A percentile compares a stretch with the other conserved stretches of the same genome.
Conservation (phyloP, 2,888 invertebrate genomes). For the Eucriotettix oculatus region DNA sequence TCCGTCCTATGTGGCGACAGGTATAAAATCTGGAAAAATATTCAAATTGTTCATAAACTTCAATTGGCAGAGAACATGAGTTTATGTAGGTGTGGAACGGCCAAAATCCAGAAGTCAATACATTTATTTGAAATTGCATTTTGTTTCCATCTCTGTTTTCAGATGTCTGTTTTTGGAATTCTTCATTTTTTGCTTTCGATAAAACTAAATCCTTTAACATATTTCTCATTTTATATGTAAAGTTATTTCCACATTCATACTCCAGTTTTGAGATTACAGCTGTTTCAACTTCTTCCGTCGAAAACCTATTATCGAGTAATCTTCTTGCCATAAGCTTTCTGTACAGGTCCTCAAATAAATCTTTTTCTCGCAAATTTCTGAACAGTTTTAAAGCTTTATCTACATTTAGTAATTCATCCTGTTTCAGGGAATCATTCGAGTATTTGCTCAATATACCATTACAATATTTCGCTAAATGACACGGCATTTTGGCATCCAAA, state of each 20-base stretch:
- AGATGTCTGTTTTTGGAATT: neutral
- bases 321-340: neutral
- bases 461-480: neutral
- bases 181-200: neutral
- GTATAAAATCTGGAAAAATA: neutral
- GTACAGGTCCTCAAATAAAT: neutral
- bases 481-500: neutral
- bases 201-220: neutral
- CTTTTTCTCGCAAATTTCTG: neutral
- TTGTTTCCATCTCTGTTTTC: neutral
- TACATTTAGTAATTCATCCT: neutral
- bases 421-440: neutral
- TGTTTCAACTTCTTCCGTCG: neutral
- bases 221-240: neutral
- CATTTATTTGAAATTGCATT: neutral
- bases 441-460: neutral
- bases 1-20: neutral
- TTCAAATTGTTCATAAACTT: neutral
- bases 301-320: neutral
- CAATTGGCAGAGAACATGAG: neutral
- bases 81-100: neutral
- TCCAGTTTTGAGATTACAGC: neutral
- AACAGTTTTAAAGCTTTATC: neutral
- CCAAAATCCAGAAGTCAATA: neutral
- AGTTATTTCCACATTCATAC: neutral